Percentiles rank a stretch among this genome's conserved stretches.
Conservation (phyloP, 2,888 invertebrate species). For the Synergus gifuensis region DNA sequence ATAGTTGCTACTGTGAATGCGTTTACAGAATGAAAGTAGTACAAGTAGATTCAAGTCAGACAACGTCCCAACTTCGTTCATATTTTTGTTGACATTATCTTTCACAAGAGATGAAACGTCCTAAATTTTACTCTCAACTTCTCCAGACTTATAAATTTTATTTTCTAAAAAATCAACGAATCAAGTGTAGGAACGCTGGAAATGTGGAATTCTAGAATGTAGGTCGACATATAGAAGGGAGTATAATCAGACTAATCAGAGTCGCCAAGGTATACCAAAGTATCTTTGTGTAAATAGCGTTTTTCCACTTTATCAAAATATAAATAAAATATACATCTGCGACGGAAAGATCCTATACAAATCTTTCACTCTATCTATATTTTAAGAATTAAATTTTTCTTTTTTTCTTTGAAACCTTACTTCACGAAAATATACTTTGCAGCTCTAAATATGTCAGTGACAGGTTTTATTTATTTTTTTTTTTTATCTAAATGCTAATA, state of each 20-base stretch:
- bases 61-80: background rate
- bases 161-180: conserved; percentile 1
- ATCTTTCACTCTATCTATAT: background rate
- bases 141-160: background rate
- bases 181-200: background rate
- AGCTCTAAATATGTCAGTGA: too few species aligned
- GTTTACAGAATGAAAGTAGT: background rate
- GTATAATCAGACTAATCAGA: conserved; percentile 27
- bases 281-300: background rate
- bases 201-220: conserved; percentile 35
- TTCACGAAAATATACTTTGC: background rate
- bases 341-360: background rate
- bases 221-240: conserved; percentile 28
- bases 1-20: too few species aligned
- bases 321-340: conserved; percentile 1
- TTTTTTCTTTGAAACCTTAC: background rate
- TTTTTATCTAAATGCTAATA: too few species aligned
- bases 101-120: too few species aligned
- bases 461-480: too few species aligned
- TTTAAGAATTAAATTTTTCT: background rate
- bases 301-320: conserved; percentile 11
- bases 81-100: too few species aligned
- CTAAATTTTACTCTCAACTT: background rate
- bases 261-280: background rate
- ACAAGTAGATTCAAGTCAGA: background rate